A percentile compares a stretch with the other conserved stretches of the same genome.
Conservation (phyloP, 2,113 vertebrate genomes). For the Fregetta grallaria region DNA sequence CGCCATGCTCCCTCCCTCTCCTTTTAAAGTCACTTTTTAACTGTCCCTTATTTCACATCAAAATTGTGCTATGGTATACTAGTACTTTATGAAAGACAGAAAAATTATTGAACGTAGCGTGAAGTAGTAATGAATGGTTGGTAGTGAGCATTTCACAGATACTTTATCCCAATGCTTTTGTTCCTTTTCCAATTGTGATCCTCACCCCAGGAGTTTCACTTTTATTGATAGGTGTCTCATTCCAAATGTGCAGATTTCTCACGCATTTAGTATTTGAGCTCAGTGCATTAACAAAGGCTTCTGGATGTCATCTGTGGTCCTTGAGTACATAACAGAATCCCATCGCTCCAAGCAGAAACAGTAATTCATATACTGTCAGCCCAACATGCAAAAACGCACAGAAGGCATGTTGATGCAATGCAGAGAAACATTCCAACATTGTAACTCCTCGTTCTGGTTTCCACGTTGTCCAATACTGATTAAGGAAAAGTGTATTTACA, state of each 20-base stretch:
- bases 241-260: background rate
- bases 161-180: background rate
- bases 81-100: background rate
- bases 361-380: background rate
- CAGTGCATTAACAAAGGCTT: background rate
- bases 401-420: background rate
- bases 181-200: background rate
- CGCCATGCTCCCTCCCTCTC: background rate
- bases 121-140: background rate
- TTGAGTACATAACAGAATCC: background rate
- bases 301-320: background rate
- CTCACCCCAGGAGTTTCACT: background rate
- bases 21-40: background rate
- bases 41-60: background rate
- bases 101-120: background rate
- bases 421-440: background rate
- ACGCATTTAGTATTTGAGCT: background rate
- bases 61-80: background rate
- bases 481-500: background rate
- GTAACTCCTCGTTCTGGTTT: background rate
- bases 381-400: background rate
- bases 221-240: background rate
- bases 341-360: background rate
- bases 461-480: background rate
- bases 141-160: slow-evolving; percentile 5